A percentile compares a stretch with the other conserved stretches of the same genome.
Conservation (phyloP, 1,140 invertebrate genomes). For the Aphis gossypii region DNA sequence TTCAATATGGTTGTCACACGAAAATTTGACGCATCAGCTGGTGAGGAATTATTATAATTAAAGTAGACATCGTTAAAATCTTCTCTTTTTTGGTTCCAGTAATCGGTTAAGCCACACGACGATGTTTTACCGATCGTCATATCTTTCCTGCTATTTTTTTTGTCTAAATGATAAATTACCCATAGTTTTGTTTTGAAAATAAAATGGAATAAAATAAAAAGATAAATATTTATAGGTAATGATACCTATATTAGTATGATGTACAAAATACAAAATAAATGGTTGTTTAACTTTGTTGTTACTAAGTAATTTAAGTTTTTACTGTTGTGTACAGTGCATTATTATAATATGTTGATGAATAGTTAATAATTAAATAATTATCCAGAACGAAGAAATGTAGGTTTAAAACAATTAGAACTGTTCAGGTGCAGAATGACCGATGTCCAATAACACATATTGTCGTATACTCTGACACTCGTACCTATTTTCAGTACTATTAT, state of each 20-base stretch:
- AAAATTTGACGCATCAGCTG: not conserved
- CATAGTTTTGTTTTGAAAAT: not conserved
- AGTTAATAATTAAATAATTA: too few species aligned
- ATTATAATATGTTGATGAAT: not conserved
- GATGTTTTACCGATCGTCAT: not conserved
- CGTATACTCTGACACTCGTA: too few species aligned
- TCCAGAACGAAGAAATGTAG: too few species aligned
- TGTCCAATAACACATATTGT: too few species aligned
- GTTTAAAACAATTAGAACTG: too few species aligned
- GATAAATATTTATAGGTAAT: not conserved
- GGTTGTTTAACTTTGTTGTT: not conserved
- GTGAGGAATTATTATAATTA: not conserved
- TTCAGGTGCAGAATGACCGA: too few species aligned
- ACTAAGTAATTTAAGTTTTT: conserved; percentile 10
- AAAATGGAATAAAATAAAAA: not conserved
- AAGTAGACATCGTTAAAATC: not conserved
- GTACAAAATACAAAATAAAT: not conserved
- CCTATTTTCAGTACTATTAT: too few species aligned
- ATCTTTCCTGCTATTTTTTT: not conserved
- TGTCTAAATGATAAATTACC: not conserved
- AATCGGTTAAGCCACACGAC: conserved; percentile 6
- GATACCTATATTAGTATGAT: not conserved
- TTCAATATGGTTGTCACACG: not conserved
- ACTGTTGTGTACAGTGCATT: not conserved
- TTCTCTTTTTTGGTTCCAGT: not conserved